These are phyloP conservation scores for Ceratitis capitata DNA, from an alignment of 1,140 invertebrate genomes.

Conservation along the genomic window DNA sequence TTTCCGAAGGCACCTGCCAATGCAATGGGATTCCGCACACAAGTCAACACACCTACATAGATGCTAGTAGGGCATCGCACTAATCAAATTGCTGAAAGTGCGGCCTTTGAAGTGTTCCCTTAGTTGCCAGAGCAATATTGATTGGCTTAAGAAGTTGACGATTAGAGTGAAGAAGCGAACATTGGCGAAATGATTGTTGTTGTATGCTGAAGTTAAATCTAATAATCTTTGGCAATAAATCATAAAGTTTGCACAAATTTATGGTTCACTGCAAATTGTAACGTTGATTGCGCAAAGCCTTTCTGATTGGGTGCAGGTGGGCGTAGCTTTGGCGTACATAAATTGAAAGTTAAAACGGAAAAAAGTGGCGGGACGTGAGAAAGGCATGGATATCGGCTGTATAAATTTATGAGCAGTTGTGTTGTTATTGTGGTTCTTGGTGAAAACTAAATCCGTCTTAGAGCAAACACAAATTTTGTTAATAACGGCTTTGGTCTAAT, in stretches of 20 bases:
- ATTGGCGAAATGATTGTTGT: no score
- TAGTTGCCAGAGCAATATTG: not conserved
- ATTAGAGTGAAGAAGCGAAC: no score
- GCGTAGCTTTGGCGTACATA: not conserved
- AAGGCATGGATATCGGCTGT: no score
- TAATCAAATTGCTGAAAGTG: not conserved
- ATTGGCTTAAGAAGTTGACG: not conserved
- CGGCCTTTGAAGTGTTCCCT: not conserved
- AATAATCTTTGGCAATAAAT: not conserved
- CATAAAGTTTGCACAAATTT: constrained; percentile 37
- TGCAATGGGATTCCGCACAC: not conserved
- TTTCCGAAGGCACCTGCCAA: not conserved
- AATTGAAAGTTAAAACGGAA: not conserved
- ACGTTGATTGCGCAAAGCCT: constrained; percentile 23
- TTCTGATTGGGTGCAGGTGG: constrained; percentile 1
- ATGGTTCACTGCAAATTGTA: constrained; percentile 20
- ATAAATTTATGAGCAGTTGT: no score
- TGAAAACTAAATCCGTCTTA: no score
- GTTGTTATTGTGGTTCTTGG: no score
- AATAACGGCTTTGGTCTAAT: no score
- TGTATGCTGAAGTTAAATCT: not conserved
- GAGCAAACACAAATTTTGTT: no score
- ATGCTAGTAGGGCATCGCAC: not conserved
- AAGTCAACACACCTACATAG: not conserved
- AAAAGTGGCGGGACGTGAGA: not conserved